A percentile compares a stretch with the other conserved stretches of the same genome.
These are phyloP conservation scores for Buathra laborator DNA, from an alignment of 2,888 invertebrate species.

Conservation along the genomic window DNA sequence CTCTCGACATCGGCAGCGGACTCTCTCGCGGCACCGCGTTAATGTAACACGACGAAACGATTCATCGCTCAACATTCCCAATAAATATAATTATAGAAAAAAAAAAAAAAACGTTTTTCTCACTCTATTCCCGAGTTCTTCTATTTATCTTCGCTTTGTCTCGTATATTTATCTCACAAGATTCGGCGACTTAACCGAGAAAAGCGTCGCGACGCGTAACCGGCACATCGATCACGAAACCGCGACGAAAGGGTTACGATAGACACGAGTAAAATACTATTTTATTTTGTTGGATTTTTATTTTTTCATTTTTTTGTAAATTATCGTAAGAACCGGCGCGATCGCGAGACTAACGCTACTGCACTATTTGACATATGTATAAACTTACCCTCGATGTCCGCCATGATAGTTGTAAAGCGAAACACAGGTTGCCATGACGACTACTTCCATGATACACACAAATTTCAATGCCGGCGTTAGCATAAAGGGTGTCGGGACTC, in stretches of 20 bases:
- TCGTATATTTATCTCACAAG: slow-evolving; percentile 18
- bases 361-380: slow-evolving; percentile 73
- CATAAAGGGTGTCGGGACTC: slow-evolving; percentile 37
- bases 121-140: slow-evolving; percentile 26
- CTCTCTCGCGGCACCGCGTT: slow-evolving; percentile 5
- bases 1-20: slow-evolving; percentile 18
- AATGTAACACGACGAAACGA: neutral
- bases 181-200: slow-evolving; percentile 11
- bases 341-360: slow-evolving; percentile 47
- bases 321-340: slow-evolving; percentile 39
- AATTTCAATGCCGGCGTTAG: neutral
- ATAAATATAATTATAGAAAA: slow-evolving; percentile 45
- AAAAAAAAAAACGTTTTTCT: slow-evolving; percentile 28
- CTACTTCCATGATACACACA: slow-evolving; percentile 49
- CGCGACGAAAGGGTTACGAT: neutral
- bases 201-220: slow-evolving; percentile 65
- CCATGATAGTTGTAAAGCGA: slow-evolving; percentile 81
- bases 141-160: neutral
- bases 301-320: slow-evolving; percentile 15
- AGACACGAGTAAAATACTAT: too few relatives aligned
- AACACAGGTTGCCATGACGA: slow-evolving; percentile 79
- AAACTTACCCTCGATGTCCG: slow-evolving; percentile 82
- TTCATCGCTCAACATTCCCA: slow-evolving; percentile 7
- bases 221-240: slow-evolving; percentile 11
- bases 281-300: neutral